Evolutionary conservation across 2,888 invertebrate genomes (phyloP).

Genomic region (Phorcus lineatus): DNA sequence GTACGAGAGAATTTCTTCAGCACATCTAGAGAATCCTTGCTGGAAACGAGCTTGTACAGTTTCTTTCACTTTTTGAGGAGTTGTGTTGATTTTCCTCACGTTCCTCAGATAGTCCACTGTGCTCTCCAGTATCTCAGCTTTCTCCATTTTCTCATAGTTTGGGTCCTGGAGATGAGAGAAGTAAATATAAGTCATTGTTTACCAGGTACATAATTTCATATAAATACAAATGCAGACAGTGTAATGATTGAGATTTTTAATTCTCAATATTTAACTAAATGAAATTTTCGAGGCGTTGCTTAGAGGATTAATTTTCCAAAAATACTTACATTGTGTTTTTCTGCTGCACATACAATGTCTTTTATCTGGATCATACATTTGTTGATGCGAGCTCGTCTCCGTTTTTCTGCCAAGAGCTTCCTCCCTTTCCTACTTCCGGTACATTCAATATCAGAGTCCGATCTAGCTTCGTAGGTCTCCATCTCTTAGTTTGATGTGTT

Average conservation of each 20-base stretch:
- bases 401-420: slow-evolving; percentile 39
- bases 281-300: too few relatives aligned
- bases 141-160: slow-evolving; percentile 38
- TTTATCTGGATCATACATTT: slow-evolving; percentile 36
- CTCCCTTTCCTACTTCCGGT: slow-evolving; percentile 26
- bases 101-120: slow-evolving; percentile 34
- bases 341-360: slow-evolving; percentile 33
- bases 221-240: too few relatives aligned
- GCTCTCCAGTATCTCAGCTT: slow-evolving; percentile 38
- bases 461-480: neutral
- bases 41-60: neutral
- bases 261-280: too few relatives aligned
- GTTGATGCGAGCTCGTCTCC: slow-evolving; percentile 39
- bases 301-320: too few relatives aligned
- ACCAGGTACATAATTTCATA: too few relatives aligned
- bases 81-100: slow-evolving; percentile 12
- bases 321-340: slow-evolving; percentile 32
- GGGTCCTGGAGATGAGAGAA: slow-evolving; percentile 28
- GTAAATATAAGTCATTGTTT: too few relatives aligned
- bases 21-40: slow-evolving; percentile 22
- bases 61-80: slow-evolving; percentile 11
- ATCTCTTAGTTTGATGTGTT: slow-evolving; percentile 1
- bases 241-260: too few relatives aligned
- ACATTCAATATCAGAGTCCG: neutral
- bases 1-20: slow-evolving; percentile 19